phyloP scores from a whole-genome alignment of 2,113 vertebrate genomes.

The Trematocara marginatum region DNA sequence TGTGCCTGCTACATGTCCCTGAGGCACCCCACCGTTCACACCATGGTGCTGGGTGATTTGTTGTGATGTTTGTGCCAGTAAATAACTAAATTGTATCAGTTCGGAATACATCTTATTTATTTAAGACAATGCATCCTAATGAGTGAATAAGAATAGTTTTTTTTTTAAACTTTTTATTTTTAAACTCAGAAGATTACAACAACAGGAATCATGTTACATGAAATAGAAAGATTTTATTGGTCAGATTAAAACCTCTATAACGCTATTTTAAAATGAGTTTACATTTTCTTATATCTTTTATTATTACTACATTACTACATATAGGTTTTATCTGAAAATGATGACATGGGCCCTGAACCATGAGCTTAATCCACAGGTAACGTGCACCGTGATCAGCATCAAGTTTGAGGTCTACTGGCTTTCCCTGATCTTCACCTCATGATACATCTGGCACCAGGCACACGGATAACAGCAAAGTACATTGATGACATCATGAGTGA shows the following conservation, averaged over 20 bases:
- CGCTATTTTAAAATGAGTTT: background rate
- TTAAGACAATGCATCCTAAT: background rate
- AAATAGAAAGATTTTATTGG: background rate
- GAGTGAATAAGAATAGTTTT: fast-evolving
- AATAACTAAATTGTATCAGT: background rate
- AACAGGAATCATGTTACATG: background rate
- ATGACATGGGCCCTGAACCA: background rate
- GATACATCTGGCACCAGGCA: constrained; percentile 75
- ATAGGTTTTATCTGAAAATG: background rate
- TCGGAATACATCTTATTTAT: background rate
- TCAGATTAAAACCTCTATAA: background rate
- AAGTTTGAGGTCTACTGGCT: background rate
- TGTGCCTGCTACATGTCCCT: background rate
- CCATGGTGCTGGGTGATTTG: background rate
- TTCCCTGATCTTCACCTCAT: constrained; percentile 61
- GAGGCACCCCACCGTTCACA: background rate
- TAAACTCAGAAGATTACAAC: background rate
- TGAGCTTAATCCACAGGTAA: background rate
- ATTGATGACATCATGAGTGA: constrained; percentile 53
- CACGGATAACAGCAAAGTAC: constrained; percentile 57
- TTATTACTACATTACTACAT: background rate
- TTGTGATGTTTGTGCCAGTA: background rate
- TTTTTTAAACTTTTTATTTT: background rate
- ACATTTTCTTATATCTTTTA: background rate
- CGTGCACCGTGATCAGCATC: constrained; percentile 45